phyloP scores from a whole-genome alignment of 2,888 invertebrate species.

The Drosophila aldrichi region DNA sequence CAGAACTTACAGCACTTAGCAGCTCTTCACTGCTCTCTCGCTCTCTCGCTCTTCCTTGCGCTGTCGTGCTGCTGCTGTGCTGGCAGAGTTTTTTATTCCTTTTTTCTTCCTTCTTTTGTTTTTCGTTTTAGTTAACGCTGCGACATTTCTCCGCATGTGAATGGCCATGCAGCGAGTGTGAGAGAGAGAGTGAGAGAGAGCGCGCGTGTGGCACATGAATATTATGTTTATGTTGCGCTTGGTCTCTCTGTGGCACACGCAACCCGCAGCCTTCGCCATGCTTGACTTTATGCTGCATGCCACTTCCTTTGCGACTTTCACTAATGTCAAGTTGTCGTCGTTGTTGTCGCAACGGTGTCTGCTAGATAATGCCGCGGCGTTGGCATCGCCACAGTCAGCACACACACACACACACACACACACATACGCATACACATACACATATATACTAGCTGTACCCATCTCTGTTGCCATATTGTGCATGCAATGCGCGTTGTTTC shows the following conservation, averaged over 20 bases:
- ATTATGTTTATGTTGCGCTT: conserved; percentile 74
- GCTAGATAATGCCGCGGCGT: conserved; percentile 74
- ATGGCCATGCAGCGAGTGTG: conserved; percentile 10
- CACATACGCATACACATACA: not conserved
- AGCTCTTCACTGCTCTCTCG: not conserved
- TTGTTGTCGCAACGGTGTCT: conserved; percentile 71
- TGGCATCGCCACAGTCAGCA: conserved; percentile 31
- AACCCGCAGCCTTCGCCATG: conserved; percentile 17
- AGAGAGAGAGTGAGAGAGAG: conserved; percentile 38
- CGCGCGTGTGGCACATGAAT: conserved; percentile 72
- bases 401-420: conserved; percentile 6
- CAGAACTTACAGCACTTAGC: conserved; percentile 10
- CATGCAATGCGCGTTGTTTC: conserved; percentile 82
- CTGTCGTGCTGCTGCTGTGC: not conserved
- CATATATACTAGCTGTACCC: conserved; percentile 35
- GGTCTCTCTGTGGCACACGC: conserved; percentile 29
- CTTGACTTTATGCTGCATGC: conserved; percentile 69
- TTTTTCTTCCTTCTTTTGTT: conserved; percentile 13
- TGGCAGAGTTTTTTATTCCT: conserved; percentile 1
- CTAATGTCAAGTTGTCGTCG: conserved; percentile 79
- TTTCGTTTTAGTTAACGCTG: conserved; percentile 48
- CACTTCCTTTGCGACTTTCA: conserved; percentile 80
- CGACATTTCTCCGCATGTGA: conserved; percentile 44
- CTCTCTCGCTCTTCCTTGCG: not conserved
- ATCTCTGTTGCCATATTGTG: conserved; percentile 72